Conservation (phyloP, 2,888 invertebrate genomes). For the Hofmannophila pseudospretella region DNA sequence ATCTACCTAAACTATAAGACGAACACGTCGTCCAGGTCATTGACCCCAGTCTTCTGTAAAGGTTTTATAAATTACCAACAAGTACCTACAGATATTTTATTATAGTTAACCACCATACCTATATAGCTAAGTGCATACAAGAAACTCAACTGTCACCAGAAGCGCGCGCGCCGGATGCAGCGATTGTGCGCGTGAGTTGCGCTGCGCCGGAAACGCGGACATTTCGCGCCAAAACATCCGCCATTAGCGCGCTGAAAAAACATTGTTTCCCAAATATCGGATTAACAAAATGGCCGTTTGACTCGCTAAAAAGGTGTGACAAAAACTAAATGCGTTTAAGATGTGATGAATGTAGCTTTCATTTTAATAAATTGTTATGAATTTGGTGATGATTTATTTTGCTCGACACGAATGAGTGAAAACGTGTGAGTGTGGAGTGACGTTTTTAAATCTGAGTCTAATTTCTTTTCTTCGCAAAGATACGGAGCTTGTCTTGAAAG, state of each 20-base stretch:
- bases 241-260: constrained; percentile 40
- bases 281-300: constrained; percentile 5
- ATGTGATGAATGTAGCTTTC: constrained; percentile 9
- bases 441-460: neutral
- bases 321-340: constrained; percentile 5
- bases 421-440: no score
- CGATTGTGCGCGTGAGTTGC: constrained; percentile 42
- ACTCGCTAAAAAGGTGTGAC: constrained; percentile 3
- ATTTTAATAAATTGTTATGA: constrained; percentile 1
- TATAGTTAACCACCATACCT: no score
- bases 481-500: no score
- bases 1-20: no score
- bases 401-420: neutral
- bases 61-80: no score
- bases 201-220: constrained; percentile 35
- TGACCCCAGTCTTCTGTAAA: no score
- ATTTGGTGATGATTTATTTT: constrained; percentile 5
- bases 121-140: no score
- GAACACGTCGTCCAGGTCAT: no score
- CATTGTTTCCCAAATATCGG: constrained; percentile 31
- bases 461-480: neutral
- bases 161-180: constrained; percentile 35
- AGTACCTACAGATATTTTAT: no score
- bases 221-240: constrained; percentile 47
- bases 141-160: neutral